These are phyloP conservation scores for Steatornis caripensis DNA, from an alignment of 2,113 vertebrate species.

Conservation along the genomic window DNA sequence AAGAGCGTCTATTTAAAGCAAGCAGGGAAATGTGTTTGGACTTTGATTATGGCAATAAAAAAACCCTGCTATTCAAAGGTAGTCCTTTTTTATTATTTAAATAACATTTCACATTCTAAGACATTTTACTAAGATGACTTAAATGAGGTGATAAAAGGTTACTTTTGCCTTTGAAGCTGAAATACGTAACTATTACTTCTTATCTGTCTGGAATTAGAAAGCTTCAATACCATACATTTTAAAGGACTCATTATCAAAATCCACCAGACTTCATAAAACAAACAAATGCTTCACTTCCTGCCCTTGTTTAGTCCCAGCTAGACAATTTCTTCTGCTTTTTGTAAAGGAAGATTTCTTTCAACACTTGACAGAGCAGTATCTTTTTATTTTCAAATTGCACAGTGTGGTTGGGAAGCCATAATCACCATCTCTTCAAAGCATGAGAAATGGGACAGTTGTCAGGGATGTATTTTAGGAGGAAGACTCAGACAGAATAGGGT, in stretches of 20 bases:
- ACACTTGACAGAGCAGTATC: neutral
- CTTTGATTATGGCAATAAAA: constrained; percentile 71
- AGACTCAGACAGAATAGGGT: neutral
- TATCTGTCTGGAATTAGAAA: constrained; percentile 65
- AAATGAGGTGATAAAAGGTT: constrained; percentile 74
- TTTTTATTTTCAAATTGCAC: constrained; percentile 17
- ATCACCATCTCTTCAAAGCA: neutral
- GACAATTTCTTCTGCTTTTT: constrained; percentile 14
- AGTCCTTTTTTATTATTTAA: constrained; percentile 63
- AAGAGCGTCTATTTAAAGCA: constrained; percentile 35
- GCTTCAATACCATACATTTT: constrained; percentile 38
- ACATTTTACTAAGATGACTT: constrained; percentile 46
- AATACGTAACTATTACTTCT: constrained; percentile 67
- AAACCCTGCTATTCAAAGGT: constrained; percentile 26
- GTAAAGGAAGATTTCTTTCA: neutral
- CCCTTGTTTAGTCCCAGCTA: constrained; percentile 49
- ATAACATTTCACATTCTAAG: constrained; percentile 58
- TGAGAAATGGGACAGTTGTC: neutral
- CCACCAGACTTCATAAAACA: constrained; percentile 62
- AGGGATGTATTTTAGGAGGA: neutral
- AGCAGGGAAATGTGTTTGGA: constrained; percentile 53
- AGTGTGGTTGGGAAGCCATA: neutral
- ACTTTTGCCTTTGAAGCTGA: constrained; percentile 69
- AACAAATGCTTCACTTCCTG: constrained; percentile 40
- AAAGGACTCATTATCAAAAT: constrained; percentile 71